Evolutionary conservation across 1,140 invertebrate species (phyloP), one percentile per base, ranked within the genome.

Genomic region (Samia ricini): DNA sequence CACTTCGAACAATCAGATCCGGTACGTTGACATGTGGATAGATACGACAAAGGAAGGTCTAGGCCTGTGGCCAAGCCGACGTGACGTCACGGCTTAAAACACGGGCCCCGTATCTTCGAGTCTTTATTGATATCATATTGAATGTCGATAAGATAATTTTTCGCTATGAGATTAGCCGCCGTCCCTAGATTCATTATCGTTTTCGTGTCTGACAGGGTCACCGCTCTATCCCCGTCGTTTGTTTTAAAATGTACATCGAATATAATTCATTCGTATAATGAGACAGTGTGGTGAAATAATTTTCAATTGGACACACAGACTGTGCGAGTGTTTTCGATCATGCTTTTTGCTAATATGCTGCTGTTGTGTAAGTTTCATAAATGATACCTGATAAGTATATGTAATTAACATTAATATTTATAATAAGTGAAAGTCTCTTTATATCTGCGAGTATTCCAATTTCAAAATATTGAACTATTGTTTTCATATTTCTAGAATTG

Each of bases 51-150:
- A 5, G 22, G 24, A 85, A 85, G 81, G 81, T 82, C 78, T 83
- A 79, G 83, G 79, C 55, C 67, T 59, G 20, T 1, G 7, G 12
- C 33, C 10, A 1, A 1, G 33, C 26, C 10, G 26, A 8, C 10
- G 6, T 42, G 33, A 69, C 66, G 51, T 21, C 19, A 52, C 10
- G 12, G n/a, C 68, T 65, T 60, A 67, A 58, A 66, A 21, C 29
- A 23, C 29, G 19, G 36, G n/a, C 50, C 22, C 23, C 64, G 58
- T 68, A 60, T 68, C 61, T 63, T 62, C 60, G 58, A 58, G 66
- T 63, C 79, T 81, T 77, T 77, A 83, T 85, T 83, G 80, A 86
- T 85, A 85, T 74, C 74, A 61, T 82, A 81, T 83, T 78, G 77
- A 76, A 68, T 64, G 61, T 56, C 69, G 83, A 87, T 87, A 85